Evolutionary conservation across 1,140 invertebrate species (phyloP), one percentile per base, ranked within the genome.

Genomic region (Macrobrachium nipponense): DNA sequence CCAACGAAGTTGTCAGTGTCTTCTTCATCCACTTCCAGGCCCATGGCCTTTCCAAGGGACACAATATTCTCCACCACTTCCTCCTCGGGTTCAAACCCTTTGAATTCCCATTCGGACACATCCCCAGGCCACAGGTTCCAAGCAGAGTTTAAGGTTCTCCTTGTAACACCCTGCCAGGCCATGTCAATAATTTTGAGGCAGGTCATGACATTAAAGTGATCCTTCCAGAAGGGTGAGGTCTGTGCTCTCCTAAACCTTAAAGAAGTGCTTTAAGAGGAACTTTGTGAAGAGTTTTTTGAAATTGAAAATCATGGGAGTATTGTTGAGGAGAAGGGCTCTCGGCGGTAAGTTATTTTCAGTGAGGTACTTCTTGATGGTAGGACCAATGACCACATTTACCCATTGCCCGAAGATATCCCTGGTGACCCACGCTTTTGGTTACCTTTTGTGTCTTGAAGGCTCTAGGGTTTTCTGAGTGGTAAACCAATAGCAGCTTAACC

Each of bases 31-130:
- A 90, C 75, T 64, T 89, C 88, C 89, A 89, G 84, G 76, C 86
- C 87, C 89, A 90, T 89, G 80, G 87, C 88, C 77, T 88, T 89
- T 82, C 86, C 89, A 80, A 89, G 75, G 85, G 89, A 90, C 72
- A 90, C 87, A 90, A 90, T 90, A 86, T 90, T 89, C 89, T 90
- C 87, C 78, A 87, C 80, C 88, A 89, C 90, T 87, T 68, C 70
- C 68, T 87, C 73, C 61, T 87, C 78, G 79, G 68, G 72, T 80
- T 76, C 82, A 5, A 89, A 77, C 88, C 75, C 89, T 87, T 88
- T 82, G 64, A 80, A 89, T 1, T 36, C 84, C 80, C 86, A 84
- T 90, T 87, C 78, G 73, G 86, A 87, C 81, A 87, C 18, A 75
- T 75, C 77, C 80, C 82, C 84, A 89, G 89, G 87, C 80, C 87